Conservation (phyloP, 2,113 vertebrate genomes). For the Semnopithecus entellus region DNA sequence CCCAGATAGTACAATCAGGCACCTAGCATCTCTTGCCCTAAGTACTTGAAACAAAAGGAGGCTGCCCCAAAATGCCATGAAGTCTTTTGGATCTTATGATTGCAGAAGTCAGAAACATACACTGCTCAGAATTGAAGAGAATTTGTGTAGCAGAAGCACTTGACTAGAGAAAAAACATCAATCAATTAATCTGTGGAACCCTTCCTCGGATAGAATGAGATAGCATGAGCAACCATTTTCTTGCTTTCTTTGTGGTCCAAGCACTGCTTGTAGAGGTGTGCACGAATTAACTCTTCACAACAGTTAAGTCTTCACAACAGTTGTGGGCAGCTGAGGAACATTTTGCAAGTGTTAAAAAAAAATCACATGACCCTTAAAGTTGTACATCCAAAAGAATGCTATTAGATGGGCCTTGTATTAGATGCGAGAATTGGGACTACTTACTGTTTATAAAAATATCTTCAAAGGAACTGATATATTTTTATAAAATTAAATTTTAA, state of each 20-base stretch:
- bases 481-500: slow-evolving; percentile 59
- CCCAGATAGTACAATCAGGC: background rate
- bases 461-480: slow-evolving; percentile 23
- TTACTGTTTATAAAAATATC: slow-evolving; percentile 44
- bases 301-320: background rate
- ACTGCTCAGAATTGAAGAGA: background rate
- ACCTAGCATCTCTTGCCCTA: background rate
- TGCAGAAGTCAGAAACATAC: background rate
- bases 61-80: background rate
- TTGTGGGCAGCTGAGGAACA: background rate
- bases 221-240: fast-evolving
- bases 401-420: background rate
- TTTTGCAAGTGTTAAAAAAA: background rate
- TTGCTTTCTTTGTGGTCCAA: background rate
- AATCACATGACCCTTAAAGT: background rate
- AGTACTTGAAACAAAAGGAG: background rate
- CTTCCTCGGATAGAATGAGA: background rate
- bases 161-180: background rate
- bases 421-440: background rate
- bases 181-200: background rate
- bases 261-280: background rate
- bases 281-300: background rate
- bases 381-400: background rate
- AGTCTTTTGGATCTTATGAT: background rate
- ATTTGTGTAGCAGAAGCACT: background rate